Conservation (phyloP, 1,140 invertebrate species). For the Calliphora vicina region DNA sequence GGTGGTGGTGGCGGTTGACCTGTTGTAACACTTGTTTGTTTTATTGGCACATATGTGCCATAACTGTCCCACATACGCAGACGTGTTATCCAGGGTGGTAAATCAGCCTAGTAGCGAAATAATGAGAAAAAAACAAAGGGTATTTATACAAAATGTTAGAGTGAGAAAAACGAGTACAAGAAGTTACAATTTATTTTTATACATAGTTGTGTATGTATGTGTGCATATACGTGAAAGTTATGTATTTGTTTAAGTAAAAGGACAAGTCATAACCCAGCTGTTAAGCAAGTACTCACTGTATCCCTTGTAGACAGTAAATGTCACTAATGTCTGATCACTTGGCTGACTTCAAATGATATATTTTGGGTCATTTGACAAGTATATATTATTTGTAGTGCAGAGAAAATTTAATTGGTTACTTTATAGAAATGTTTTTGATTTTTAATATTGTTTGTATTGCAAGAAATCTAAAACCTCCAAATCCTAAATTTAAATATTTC, state of each 20-base stretch:
- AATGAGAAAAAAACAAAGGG: not conserved
- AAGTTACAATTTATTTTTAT: not conserved
- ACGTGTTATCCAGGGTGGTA: constrained; percentile 67
- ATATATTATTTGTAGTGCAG: no score
- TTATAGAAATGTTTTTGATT: no score
- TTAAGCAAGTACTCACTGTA: no score
- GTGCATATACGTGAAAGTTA: not conserved
- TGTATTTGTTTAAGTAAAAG: not conserved
- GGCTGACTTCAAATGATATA: no score
- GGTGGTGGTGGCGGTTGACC: constrained; percentile 58
- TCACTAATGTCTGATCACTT: no score
- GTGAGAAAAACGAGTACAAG: not conserved
- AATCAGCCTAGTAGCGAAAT: constrained; percentile 49
- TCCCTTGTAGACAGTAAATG: no score
- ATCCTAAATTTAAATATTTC: no score
- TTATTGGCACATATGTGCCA: constrained; percentile 59
- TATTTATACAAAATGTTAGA: no score
- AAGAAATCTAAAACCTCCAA: no score
- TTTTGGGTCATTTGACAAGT: no score
- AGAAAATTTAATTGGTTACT: no score
- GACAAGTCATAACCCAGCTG: not conserved
- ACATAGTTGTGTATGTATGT: not conserved
- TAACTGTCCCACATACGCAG: constrained; percentile 70
- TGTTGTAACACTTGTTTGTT: constrained; percentile 56
- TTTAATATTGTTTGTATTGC: no score